A percentile compares a stretch with the other conserved stretches of the same genome.
phyloP scores from a whole-genome alignment of 1,140 invertebrate species.

The Antheraea pernyi region DNA sequence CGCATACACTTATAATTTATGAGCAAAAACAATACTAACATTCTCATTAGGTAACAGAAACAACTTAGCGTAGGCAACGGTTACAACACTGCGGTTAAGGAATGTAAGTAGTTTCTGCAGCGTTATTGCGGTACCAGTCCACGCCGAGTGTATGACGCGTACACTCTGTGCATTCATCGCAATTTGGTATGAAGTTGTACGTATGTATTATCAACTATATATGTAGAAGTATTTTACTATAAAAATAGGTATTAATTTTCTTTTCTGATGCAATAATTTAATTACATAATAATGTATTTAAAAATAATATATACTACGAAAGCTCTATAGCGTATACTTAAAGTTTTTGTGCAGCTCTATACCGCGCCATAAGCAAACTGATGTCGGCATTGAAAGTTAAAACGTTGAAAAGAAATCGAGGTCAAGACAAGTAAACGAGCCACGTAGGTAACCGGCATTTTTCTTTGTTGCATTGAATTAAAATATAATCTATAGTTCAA shows the following conservation, averaged over 20 bases:
- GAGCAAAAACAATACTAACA: conserved; percentile 29
- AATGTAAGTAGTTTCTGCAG: conserved; percentile 55
- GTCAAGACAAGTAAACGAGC: conserved; percentile 57
- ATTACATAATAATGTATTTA: neutral
- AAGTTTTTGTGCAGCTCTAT: conserved; percentile 10
- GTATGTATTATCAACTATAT: neutral
- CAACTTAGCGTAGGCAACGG: conserved; percentile 58
- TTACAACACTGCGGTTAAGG: conserved; percentile 65
- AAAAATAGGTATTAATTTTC: too few species aligned
- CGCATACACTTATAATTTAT: conserved; percentile 9
- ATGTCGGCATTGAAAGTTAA: conserved; percentile 74
- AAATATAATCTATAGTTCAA: neutral
- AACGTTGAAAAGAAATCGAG: conserved; percentile 78
- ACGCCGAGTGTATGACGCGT: conserved; percentile 20
- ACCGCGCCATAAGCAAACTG: conserved; percentile 34
- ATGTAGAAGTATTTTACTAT: neutral
- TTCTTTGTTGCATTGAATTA: conserved; percentile 42
- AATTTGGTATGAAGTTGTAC: neutral
- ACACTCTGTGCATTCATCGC: conserved; percentile 4
- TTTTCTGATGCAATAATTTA: too few species aligned
- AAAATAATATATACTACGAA: neutral
- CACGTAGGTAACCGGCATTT: conserved; percentile 68
- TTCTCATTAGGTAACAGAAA: conserved; percentile 62
- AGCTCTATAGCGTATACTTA: neutral
- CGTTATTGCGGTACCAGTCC: conserved; percentile 46